Percentiles rank a stretch among this genome's conserved stretches.
Conservation (phyloP, 2,797 vertebrate genomes). For the Eidolon dupreanum region DNA sequence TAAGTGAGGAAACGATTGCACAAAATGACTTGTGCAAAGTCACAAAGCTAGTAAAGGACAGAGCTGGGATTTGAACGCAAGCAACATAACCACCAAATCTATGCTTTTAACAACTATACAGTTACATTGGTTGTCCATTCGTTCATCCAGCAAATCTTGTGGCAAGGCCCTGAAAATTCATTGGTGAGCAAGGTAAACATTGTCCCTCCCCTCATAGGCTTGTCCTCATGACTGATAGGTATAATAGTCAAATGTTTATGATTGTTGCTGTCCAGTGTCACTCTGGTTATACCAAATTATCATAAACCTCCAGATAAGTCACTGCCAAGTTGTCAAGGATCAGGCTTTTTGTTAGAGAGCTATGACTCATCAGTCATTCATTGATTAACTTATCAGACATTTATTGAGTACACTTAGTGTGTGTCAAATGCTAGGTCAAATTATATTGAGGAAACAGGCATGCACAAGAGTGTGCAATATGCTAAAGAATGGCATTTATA, state of each 20-base stretch:
- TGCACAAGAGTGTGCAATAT: background rate
- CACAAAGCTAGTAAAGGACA: background rate
- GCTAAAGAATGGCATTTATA: background rate
- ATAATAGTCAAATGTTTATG: background rate
- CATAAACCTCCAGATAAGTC: background rate
- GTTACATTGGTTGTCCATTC: background rate
- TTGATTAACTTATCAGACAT: background rate
- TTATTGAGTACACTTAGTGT: background rate
- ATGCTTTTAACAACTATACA: fast-evolving
- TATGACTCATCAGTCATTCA: background rate
- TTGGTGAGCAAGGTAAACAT: background rate
- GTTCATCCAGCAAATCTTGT: background rate
- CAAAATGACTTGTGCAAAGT: background rate
- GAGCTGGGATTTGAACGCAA: background rate
- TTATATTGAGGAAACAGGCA: background rate
- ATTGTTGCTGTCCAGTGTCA: background rate
- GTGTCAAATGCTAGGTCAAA: background rate
- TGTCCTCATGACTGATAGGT: background rate
- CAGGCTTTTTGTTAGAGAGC: background rate
- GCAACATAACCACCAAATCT: background rate
- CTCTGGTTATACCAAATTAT: background rate
- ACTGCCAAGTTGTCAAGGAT: background rate
- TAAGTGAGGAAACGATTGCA: background rate
- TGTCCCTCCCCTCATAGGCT: fast-evolving
- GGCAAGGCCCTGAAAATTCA: background rate